Conservation (phyloP, 2,797 vertebrate species). For the Rhinella marina region DNA sequence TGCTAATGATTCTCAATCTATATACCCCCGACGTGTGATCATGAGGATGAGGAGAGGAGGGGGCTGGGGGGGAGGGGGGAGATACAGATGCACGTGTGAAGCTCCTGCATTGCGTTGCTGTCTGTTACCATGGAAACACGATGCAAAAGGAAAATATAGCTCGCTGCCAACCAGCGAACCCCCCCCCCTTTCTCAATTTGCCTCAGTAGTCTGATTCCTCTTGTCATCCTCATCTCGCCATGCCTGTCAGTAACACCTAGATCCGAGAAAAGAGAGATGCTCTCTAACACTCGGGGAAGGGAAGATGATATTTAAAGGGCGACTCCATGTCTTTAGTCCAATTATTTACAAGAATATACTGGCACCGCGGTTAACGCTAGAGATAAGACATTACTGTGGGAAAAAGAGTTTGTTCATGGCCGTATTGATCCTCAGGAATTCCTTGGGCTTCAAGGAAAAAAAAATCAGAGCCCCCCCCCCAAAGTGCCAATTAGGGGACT, state of each 20-base stretch:
- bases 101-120: slow-evolving; percentile 38
- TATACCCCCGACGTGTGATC: slow-evolving; percentile 1
- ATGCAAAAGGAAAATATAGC: slow-evolving; percentile 38
- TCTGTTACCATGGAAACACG: slow-evolving; percentile 50
- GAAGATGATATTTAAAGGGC: slow-evolving; percentile 7
- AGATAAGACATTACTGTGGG: not conserved
- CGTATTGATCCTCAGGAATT: not conserved
- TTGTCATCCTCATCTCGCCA: slow-evolving; percentile 27
- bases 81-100: slow-evolving; percentile 26
- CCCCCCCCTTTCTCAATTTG: slow-evolving; percentile 20
- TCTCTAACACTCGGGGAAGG: not conserved
- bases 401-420: not conserved
- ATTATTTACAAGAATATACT: not conserved
- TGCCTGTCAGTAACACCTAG: slow-evolving; percentile 7
- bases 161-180: not conserved
- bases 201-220: slow-evolving; percentile 17
- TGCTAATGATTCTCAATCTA: slow-evolving; percentile 2
- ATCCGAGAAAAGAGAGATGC: not conserved
- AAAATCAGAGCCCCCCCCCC: not conserved
- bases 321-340: not conserved
- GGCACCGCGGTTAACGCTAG: not conserved
- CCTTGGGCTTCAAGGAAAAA: not conserved
- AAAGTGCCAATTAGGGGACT: slow-evolving; percentile 19
- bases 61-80: not conserved
- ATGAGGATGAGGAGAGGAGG: not conserved